These are phyloP conservation scores for Scatophagus argus DNA, from an alignment of 2,113 vertebrate species.

Conservation along the genomic window DNA sequence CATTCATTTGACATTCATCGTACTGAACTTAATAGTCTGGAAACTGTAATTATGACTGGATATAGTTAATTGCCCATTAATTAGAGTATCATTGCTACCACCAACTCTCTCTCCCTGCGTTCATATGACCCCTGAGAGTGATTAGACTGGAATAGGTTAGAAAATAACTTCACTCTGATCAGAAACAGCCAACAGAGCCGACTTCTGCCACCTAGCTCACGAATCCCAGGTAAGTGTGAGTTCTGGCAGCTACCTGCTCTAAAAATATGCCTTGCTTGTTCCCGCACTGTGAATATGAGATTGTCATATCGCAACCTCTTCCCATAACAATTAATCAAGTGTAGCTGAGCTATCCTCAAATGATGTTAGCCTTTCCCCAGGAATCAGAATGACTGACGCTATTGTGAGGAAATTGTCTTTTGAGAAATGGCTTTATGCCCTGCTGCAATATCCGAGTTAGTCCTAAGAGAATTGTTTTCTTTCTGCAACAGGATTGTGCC, in stretches of 20 bases:
- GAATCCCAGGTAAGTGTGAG: conserved; percentile 58
- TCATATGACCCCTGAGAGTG: conserved; percentile 17
- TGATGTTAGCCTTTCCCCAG: conserved; percentile 69
- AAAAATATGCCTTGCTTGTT: conserved; percentile 78
- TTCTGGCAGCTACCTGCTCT: conserved; percentile 69
- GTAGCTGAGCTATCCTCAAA: conserved; percentile 70
- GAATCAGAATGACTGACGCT: conserved; percentile 65
- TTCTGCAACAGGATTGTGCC: conserved; percentile 37
- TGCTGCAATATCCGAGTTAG: conserved; percentile 62
- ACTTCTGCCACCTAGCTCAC: conserved; percentile 43
- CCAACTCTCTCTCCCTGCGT: background rate
- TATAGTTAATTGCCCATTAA: conserved; percentile 56
- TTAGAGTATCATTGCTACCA: conserved; percentile 28
- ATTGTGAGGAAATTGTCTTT: conserved; percentile 75
- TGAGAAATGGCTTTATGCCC: conserved; percentile 70
- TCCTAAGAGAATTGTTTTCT: conserved; percentile 54
- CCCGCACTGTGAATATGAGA: conserved; percentile 76
- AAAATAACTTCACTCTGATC: conserved; percentile 47
- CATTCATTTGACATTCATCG: conserved; percentile 36
- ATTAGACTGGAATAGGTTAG: conserved; percentile 14
- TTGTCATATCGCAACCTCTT: conserved; percentile 77
- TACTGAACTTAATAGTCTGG: conserved; percentile 39
- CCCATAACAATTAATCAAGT: conserved; percentile 83
- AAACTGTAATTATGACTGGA: conserved; percentile 48
- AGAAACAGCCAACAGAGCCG: conserved; percentile 25